Conservation (phyloP, 1,140 invertebrate genomes). For the Tachypleus tridentatus region DNA sequence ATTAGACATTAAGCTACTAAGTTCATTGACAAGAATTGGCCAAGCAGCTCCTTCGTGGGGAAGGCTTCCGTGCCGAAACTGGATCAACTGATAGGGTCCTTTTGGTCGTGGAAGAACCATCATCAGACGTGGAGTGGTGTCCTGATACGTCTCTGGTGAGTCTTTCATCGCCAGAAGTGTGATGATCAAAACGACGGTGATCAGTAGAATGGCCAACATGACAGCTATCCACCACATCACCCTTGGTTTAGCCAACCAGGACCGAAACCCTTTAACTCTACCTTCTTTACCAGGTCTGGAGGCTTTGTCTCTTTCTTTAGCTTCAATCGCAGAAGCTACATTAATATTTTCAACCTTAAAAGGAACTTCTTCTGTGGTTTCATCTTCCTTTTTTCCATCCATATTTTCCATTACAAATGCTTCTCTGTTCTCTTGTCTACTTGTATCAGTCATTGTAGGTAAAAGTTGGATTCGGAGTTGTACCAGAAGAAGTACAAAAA, state of each 20-base stretch:
- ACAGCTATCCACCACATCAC: constrained; percentile 21
- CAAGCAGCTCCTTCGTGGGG: constrained; percentile 16
- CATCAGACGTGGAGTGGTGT: too few relatives aligned
- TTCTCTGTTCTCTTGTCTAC: too few relatives aligned
- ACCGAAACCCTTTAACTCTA: constrained; percentile 11
- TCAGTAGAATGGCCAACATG: constrained; percentile 12
- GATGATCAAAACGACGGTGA: constrained; percentile 15
- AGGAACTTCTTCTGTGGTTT: too few relatives aligned
- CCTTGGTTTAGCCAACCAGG: constrained; percentile 17
- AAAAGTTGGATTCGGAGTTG: too few relatives aligned
- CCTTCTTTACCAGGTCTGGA: constrained; percentile 10
- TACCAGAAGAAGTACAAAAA: too few relatives aligned
- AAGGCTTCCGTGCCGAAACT: constrained; percentile 21
- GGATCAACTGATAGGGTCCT: constrained; percentile 19
- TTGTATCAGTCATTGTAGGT: too few relatives aligned
- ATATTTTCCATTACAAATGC: too few relatives aligned
- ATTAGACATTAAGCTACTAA: constrained; percentile 14
- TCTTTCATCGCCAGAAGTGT: constrained; percentile 16
- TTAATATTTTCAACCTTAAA: too few relatives aligned
- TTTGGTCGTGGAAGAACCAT: constrained; percentile 12
- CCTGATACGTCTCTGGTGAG: background rate
- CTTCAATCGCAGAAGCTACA: too few relatives aligned
- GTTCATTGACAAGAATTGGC: constrained; percentile 18
- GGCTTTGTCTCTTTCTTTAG: too few relatives aligned
- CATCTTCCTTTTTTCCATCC: too few relatives aligned